These are phyloP conservation scores for Panagrolaimus sp. DNA, from an alignment of 1,140 invertebrate genomes.

Conservation along the genomic window DNA sequence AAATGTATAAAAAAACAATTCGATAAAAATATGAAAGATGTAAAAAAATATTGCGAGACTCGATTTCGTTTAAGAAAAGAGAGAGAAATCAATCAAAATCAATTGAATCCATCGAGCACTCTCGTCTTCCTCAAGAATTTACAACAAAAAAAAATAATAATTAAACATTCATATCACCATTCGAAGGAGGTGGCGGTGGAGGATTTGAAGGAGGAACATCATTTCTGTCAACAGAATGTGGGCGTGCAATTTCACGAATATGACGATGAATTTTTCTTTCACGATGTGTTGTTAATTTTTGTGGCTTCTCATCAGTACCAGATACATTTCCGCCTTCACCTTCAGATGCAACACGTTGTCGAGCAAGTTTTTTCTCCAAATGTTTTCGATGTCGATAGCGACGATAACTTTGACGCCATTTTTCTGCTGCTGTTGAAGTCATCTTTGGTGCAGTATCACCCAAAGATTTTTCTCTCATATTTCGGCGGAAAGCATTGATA, in stretches of 20 bases:
- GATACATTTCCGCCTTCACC: background rate
- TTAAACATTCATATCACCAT: conserved; percentile 6
- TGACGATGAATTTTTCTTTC: conserved; percentile 27
- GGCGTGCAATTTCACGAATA: conserved; percentile 30
- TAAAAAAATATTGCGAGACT: background rate
- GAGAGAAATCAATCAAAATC: background rate
- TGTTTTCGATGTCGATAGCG: conserved; percentile 53
- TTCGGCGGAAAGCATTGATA: conserved; percentile 40
- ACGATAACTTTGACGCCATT: conserved; percentile 51
- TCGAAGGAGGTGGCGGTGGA: background rate
- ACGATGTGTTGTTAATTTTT: background rate
- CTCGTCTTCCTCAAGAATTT: background rate
- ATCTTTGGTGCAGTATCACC: conserved; percentile 52
- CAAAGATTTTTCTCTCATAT: conserved; percentile 35
- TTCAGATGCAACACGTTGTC: conserved; percentile 8
- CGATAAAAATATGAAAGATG: too few species aligned
- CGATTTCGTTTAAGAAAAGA: conserved; percentile 8
- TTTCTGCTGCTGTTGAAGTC: conserved; percentile 54
- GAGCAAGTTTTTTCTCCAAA: conserved; percentile 29
- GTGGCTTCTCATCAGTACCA: background rate
- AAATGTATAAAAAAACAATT: too few species aligned
- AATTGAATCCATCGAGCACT: conserved; percentile 4
- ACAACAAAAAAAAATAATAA: background rate
- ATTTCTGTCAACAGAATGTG: conserved; percentile 21
- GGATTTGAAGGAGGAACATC: background rate